Conservation (phyloP, 2,888 invertebrate genomes). For the Octodonta nipae region DNA sequence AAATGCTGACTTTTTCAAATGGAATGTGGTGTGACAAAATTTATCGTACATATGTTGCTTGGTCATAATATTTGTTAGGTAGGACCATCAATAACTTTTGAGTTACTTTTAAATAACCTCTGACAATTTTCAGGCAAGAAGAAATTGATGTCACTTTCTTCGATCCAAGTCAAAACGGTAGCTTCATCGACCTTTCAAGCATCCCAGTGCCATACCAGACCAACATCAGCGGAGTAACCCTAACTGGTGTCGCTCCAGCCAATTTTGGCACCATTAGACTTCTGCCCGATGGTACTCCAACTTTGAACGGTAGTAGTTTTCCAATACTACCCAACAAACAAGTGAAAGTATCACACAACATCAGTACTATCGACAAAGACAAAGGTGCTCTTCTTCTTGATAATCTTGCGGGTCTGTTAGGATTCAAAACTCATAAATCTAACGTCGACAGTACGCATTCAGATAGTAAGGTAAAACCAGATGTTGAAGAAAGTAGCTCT, state of each 20-base stretch:
- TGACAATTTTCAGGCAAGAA: constrained; percentile 34
- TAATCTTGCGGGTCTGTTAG: constrained; percentile 19
- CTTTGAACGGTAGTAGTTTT: constrained; percentile 10
- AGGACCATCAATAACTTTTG: too few species aligned
- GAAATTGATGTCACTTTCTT: constrained; percentile 43
- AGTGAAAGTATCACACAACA: constrained; percentile 27
- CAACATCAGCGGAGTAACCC: constrained; percentile 40
- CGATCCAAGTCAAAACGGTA: constrained; percentile 38
- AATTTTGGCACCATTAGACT: constrained; percentile 14
- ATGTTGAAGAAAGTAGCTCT: too few species aligned
- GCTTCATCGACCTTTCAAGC: constrained; percentile 38
- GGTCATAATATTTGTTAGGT: too few species aligned
- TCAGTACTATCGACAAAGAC: constrained; percentile 24
- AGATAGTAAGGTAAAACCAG: too few species aligned
- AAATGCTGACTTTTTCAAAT: too few species aligned
- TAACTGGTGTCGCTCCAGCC: constrained; percentile 33
- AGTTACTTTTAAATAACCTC: too few species aligned
- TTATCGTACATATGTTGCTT: too few species aligned
- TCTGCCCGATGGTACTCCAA: constrained; percentile 11
- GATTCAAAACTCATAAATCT: too few species aligned
- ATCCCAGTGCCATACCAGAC: constrained; percentile 43
- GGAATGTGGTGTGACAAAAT: too few species aligned
- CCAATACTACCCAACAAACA: constrained; percentile 25
- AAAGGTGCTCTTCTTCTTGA: constrained; percentile 22
- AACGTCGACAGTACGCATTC: too few species aligned